Percentiles rank a stretch among this genome's conserved stretches.
phyloP scores from a whole-genome alignment of 2,888 invertebrate species.

The Yponomeuta cagnagella region DNA sequence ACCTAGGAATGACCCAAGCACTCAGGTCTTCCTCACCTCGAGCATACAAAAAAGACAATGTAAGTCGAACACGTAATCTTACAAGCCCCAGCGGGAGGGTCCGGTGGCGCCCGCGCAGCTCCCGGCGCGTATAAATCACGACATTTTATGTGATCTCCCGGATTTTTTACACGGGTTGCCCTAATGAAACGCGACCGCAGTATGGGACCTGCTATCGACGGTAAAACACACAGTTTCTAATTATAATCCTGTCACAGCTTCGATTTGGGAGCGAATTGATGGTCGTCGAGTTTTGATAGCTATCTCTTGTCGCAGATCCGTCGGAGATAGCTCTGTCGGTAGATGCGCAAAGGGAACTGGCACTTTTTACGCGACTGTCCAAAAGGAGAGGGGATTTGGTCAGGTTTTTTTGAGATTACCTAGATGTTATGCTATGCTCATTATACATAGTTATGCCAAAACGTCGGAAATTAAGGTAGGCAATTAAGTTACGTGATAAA shows the following conservation, averaged over 20 bases:
- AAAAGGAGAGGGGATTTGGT: background rate
- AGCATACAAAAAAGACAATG: background rate
- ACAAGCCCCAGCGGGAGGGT: slow-evolving; percentile 26
- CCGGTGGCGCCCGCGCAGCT: slow-evolving; percentile 65
- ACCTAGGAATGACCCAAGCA: slow-evolving; percentile 19
- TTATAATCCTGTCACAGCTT: slow-evolving; percentile 74
- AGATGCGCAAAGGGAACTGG: background rate
- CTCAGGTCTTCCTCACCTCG: slow-evolving; percentile 29
- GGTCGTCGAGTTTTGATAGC: background rate
- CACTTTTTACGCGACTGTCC: background rate
- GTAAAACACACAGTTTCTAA: slow-evolving; percentile 64
- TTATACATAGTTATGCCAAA: no score
- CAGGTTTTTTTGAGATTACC: no score
- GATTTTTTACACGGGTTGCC: slow-evolving; percentile 58
- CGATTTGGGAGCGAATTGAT: slow-evolving; percentile 68
- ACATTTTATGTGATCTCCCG: slow-evolving; percentile 69
- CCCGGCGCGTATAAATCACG: slow-evolving; percentile 70
- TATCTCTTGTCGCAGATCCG: background rate
- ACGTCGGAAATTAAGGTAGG: no score
- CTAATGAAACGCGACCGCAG: slow-evolving; percentile 75
- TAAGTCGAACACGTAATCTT: background rate
- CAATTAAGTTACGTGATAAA: no score
- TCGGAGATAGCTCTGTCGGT: background rate
- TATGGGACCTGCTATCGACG: slow-evolving; percentile 61
- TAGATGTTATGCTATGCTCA: no score